Conservation (phyloP, 2,888 invertebrate genomes). For the Macaria notata region DNA sequence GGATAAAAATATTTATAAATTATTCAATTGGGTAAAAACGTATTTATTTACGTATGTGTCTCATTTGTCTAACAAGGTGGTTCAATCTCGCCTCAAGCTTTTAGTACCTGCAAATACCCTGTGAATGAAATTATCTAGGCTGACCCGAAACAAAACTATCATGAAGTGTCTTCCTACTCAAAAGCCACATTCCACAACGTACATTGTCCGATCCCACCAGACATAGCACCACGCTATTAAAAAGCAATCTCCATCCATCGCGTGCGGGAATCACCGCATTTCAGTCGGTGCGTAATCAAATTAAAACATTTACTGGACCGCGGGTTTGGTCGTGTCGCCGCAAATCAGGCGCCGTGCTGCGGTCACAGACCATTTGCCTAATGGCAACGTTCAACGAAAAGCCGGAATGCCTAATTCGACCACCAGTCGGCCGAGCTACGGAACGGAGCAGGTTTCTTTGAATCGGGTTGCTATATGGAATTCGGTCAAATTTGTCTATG, state of each 20-base stretch:
- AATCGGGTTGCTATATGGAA: neutral
- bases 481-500: too few relatives aligned
- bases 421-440: neutral
- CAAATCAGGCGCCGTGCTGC: slow-evolving; percentile 24
- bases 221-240: slow-evolving; percentile 6
- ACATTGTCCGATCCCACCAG: too few relatives aligned
- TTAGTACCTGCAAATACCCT: too few relatives aligned
- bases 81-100: too few relatives aligned
- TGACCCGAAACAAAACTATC: too few relatives aligned
- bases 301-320: slow-evolving; percentile 25
- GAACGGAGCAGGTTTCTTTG: neutral
- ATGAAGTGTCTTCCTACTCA: too few relatives aligned
- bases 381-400: slow-evolving; percentile 18
- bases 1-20: too few relatives aligned
- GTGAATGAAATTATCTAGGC: too few relatives aligned
- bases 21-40: too few relatives aligned
- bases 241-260: slow-evolving; percentile 9
- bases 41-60: too few relatives aligned
- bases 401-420: slow-evolving; percentile 8
- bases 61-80: too few relatives aligned
- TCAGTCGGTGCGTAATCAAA: slow-evolving; percentile 22
- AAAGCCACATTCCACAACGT: too few relatives aligned
- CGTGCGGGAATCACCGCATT: slow-evolving; percentile 6
- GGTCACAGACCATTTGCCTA: slow-evolving; percentile 22
- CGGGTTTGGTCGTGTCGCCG: slow-evolving; percentile 15